Percentiles rank a stretch among this genome's conserved stretches.
phyloP scores from a whole-genome alignment of 2,113 vertebrate species.

The Myiopsitta monachus region DNA sequence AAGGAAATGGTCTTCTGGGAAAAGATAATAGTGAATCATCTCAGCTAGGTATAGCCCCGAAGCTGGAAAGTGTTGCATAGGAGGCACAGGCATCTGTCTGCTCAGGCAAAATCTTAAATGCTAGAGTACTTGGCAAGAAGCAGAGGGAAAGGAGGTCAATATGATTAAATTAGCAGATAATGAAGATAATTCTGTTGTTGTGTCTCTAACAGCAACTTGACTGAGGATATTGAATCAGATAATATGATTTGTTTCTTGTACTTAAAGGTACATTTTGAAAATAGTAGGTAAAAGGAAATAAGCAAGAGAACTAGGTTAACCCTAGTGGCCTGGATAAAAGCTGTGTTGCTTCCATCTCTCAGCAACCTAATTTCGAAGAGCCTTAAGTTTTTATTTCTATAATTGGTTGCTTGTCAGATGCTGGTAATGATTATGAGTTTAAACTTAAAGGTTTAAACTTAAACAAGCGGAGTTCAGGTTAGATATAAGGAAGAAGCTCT shows the following conservation, averaged over 20 bases:
- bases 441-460: not conserved
- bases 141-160: not conserved
- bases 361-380: not conserved
- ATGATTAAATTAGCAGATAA: conserved; percentile 8
- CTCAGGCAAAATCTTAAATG: not conserved
- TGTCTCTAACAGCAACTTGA: not conserved
- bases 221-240: not conserved
- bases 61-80: not conserved
- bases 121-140: not conserved
- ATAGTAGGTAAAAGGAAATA: not conserved
- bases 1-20: not conserved
- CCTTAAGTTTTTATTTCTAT: not conserved
- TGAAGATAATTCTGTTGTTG: not conserved
- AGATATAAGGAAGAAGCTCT: not conserved
- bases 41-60: not conserved
- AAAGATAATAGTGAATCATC: not conserved
- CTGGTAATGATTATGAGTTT: not conserved
- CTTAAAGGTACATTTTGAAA: not conserved
- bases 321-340: not conserved
- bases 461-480: not conserved
- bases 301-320: not conserved
- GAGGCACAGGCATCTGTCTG: not conserved
- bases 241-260: not conserved
- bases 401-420: not conserved
- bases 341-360: not conserved